A percentile compares a stretch with the other conserved stretches of the same genome.
These are phyloP conservation scores for Littorina saxatilis DNA, from an alignment of 1,140 invertebrate genomes.

Conservation along the genomic window DNA sequence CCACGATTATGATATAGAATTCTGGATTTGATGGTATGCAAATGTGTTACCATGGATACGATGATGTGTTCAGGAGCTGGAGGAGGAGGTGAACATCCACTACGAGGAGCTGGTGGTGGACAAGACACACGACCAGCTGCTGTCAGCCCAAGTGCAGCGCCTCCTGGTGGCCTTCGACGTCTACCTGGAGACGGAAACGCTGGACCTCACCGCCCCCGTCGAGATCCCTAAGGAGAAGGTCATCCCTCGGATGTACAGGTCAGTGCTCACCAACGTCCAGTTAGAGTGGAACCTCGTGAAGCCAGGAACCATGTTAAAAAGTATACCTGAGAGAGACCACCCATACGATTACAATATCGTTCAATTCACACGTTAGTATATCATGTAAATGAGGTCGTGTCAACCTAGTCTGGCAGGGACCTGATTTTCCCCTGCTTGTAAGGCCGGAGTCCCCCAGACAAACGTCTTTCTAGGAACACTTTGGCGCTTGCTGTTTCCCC, in stretches of 20 bases:
- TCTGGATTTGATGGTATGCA: too few relatives aligned
- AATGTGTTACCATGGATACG: too few relatives aligned
- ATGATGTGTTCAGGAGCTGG: constrained; percentile 80
- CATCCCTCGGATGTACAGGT: constrained; percentile 83
- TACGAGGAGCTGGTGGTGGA: constrained; percentile 76
- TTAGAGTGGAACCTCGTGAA: background rate
- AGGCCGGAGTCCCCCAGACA: too few relatives aligned
- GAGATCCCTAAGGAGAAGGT: constrained; percentile 88
- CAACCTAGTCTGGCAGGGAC: too few relatives aligned
- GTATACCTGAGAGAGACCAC: background rate
- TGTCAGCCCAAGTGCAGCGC: constrained; percentile 87
- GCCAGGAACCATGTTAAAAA: background rate
- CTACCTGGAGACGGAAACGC: constrained; percentile 85
- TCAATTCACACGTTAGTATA: too few relatives aligned
- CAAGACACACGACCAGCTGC: constrained; percentile 76
- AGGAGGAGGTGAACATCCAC: constrained; percentile 84
- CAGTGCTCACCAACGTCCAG: background rate
- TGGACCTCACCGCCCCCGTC: constrained; percentile 77
- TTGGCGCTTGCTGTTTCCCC: too few relatives aligned
- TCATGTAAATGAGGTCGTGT: too few relatives aligned
- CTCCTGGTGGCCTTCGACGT: constrained; percentile 91
- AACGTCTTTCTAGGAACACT: too few relatives aligned
- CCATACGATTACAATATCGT: too few relatives aligned
- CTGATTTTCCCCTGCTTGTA: too few relatives aligned
- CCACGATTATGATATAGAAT: too few relatives aligned